Conservation (phyloP, 2,113 vertebrate genomes). For the Pluvianellus socialis region DNA sequence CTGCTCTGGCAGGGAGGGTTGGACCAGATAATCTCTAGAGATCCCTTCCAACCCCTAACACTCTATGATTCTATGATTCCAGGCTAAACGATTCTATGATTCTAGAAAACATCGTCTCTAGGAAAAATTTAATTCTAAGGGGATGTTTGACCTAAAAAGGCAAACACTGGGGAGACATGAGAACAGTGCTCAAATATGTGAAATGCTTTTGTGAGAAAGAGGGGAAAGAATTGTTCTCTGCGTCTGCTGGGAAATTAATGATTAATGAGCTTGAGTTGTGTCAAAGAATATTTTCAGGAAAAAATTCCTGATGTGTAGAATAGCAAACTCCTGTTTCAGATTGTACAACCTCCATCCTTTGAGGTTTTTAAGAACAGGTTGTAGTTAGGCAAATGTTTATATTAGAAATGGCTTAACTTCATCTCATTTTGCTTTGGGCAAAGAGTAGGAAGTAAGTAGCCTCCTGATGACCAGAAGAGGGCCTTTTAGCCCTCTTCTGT, state of each 20-base stretch:
- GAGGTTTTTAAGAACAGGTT: not conserved
- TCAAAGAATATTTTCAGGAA: not conserved
- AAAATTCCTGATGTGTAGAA: not conserved
- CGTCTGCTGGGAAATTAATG: not conserved
- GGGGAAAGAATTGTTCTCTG: not conserved
- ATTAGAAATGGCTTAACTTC: not conserved
- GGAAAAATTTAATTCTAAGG: not conserved
- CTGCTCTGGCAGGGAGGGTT: not conserved
- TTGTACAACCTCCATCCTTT: not conserved
- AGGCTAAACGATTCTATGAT: not conserved
- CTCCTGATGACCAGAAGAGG: not conserved
- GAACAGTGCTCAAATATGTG: not conserved
- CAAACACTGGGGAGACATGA: rapidly evolving
- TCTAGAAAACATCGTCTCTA: not conserved
- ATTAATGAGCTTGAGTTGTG: not conserved
- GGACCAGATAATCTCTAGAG: not conserved
- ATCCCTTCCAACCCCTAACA: not conserved
- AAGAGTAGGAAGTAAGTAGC: not conserved
- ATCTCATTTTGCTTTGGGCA: not conserved
- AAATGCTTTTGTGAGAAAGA: not conserved
- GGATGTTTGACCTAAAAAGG: not conserved
- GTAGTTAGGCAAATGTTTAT: not conserved
- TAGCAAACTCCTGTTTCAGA: not conserved
- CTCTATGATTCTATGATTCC: no score
- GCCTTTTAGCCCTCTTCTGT: not conserved